Base-by-base conservation (phyloP, 1,140 invertebrate species). In the Caenorhabditis inopinata region DNA sequence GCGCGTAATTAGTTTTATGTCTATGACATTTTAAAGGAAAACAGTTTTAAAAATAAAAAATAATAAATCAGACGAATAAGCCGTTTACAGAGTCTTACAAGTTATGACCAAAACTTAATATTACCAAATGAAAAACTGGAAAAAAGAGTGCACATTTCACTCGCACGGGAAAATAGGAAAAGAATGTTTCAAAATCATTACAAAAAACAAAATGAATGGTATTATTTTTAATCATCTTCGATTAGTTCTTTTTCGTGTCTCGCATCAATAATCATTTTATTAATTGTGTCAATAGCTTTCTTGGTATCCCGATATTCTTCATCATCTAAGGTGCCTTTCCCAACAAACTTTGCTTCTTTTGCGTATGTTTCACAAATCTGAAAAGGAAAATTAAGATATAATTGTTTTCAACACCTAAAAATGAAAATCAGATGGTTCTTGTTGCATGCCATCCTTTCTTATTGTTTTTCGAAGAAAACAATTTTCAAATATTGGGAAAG, bases 281-380 rank as follows among this genome's bases (percentile, higher is more conserved):
- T 81, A 48, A 81, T 81, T 12, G 51, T 62, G 16, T 81, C 80
- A 18, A 73, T 77, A 2, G 62, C 23, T 32, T 81, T 81, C 5
- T 81, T 81, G 42, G 75, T 73, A 62, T 81, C 80, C 38, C 46
- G 58, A n/a, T 38, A 81, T 7, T 77, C 80, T 1, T 81, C 80
- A 45, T 81, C 80, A 5, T 76, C 80, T 29, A 81, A 29, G 4
- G 74, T 48, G 12, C 80, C 80, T 29, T 81, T 81, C 2, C 80
- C 80, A 2, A 38, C 53, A 27, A 76, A 81, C 29, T 81, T 81
- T 3, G 80, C 75, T 49, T 81, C 80, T 77, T 81, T 76, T 16
- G 80, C 80, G n/a, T 46, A 62, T 11, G 49, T 48, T 47, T 76
- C 75, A 27, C 80, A 81, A 18, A 81, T 62, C 80, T 81, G 49